Base-by-base conservation (phyloP, 2,113 vertebrate genomes). In the Hippocampus guttulatus region DNA sequence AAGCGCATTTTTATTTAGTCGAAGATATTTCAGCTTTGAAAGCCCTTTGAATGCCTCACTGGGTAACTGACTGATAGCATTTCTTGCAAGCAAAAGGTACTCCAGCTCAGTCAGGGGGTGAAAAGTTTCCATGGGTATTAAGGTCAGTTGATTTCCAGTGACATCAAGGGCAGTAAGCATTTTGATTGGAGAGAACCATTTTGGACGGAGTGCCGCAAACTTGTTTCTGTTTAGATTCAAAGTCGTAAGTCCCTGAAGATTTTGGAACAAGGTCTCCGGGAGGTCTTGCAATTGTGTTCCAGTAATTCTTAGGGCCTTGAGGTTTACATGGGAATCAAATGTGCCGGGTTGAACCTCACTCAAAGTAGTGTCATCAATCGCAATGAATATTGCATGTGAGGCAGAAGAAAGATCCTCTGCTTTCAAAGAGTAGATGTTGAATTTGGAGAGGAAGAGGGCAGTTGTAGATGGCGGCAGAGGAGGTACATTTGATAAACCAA, bases 1-100 rank as follows among this genome's bases (percentile, higher is more conserved):
- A 25, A 99, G 87, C 30, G 74, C 73, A 86, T 98, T 99, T 88
- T 92, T 93, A 0, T 93, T 93, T 0, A 98, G 91, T 10, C 93
- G 86, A 73, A 99, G 92, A 18, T 67, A 73, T 80, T 90, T 91
- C 55, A 98, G 92, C 49, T 90, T 79, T 0, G 75, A 81, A 62
- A 98, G 93, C 40, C 85, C 91, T 75, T 90, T 88, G 0, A 98
- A 94, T 72, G 89, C 82, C n/a, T 85, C 78, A 30, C 79, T 80
- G 0, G 91, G 81, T 62, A 98, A 78, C 15, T 80, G 81, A 38
- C 78, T 85, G 16, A 98, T 91, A 62, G 85, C 89, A 74, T 98
- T 98, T 76, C 89, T 90, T 62, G 93, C 91, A 75, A 98, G 88
- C 45, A 85, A 87, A 75, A 98, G 93, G 64, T 84, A 90, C 23